Conservation (phyloP, 2,888 invertebrate genomes). For the Caenorhabditis sulstoni region DNA sequence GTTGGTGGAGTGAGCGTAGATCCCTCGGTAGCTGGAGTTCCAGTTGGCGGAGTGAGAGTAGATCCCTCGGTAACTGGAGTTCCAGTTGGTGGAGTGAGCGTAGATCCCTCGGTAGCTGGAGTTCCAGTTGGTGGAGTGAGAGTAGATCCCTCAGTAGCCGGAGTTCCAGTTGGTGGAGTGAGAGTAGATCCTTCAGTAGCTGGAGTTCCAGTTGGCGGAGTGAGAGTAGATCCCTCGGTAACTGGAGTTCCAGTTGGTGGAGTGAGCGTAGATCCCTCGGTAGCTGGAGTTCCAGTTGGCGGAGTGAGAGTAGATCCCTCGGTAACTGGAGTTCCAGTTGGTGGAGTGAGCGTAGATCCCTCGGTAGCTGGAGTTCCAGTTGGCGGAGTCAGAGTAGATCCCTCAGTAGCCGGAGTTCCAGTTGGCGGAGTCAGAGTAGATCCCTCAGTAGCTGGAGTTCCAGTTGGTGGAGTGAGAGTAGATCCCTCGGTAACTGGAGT, state of each 20-base stretch:
- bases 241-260: conserved; percentile 10
- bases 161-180: not conserved
- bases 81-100: conserved; percentile 1
- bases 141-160: not conserved
- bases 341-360: not conserved
- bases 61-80: not conserved
- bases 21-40: not conserved
- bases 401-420: not conserved
- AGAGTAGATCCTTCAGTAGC: not conserved
- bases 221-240: not conserved
- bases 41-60: not conserved
- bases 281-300: not conserved
- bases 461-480: not conserved
- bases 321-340: conserved; percentile 2
- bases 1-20: not conserved
- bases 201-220: not conserved
- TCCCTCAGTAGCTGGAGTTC: not conserved
- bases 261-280: not conserved
- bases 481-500: not conserved
- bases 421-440: not conserved
- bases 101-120: not conserved
- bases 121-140: not conserved
- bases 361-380: conserved; percentile 10
- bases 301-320: not conserved
- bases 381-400: not conserved